phyloP scores from a whole-genome alignment of 2,888 invertebrate genomes.

The Trissolcus brochymenae region DNA sequence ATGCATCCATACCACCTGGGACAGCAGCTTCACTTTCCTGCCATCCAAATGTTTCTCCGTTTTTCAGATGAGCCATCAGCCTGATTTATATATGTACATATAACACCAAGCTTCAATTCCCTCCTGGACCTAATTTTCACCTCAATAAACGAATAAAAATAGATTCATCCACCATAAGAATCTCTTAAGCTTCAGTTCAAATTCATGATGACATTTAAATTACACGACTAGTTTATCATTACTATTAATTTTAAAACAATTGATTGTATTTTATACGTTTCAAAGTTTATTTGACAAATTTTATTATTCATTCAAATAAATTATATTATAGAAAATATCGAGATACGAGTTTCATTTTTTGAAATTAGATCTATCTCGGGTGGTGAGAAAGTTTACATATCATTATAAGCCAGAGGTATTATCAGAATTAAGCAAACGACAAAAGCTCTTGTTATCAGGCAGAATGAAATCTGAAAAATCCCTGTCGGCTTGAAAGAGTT shows the following conservation, averaged over 20 bases:
- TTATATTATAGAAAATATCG: no score
- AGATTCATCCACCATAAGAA: constrained; percentile 7
- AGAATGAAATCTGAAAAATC: constrained; percentile 37
- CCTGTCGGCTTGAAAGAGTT: constrained; percentile 37
- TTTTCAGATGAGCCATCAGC: constrained; percentile 31
- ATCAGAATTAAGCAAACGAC: no score
- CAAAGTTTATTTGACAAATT: no score
- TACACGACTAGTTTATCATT: no score
- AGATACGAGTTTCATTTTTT: no score
- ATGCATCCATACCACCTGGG: constrained; percentile 29
- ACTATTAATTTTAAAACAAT: no score
- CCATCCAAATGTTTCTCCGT: constrained; percentile 30
- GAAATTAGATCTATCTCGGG: no score
- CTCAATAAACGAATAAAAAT: constrained; percentile 34
- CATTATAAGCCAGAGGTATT: no score
- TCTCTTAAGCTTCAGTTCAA: background rate
- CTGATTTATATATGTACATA: constrained; percentile 39
- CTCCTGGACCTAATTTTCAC: constrained; percentile 28
- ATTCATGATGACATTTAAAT: background rate
- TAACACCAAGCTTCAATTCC: constrained; percentile 16
- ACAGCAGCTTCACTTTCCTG: constrained; percentile 15
- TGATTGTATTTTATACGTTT: no score
- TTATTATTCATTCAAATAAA: no score
- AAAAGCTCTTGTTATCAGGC: no score
- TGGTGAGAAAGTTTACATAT: no score